Conservation (phyloP, 2,113 vertebrate species). For the Penelope pileata region DNA sequence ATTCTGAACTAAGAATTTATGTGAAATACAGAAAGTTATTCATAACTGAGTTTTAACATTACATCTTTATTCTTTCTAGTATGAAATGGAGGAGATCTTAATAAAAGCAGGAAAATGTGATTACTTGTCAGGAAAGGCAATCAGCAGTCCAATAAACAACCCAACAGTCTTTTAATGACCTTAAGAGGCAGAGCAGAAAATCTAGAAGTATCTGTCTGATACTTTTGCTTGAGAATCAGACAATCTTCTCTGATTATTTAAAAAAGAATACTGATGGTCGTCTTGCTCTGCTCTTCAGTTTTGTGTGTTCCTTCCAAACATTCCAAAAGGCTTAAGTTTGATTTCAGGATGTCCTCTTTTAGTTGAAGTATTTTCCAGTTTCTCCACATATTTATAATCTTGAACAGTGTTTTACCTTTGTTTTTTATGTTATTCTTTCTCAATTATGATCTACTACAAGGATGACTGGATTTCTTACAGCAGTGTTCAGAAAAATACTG, state of each 20-base stretch:
- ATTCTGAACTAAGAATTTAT: slow-evolving; percentile 7
- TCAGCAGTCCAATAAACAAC: neutral
- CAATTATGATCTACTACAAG: neutral
- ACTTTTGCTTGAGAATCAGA: neutral
- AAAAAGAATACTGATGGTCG: neutral
- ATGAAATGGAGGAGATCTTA: neutral
- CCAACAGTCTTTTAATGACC: neutral
- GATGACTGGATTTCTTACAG: neutral
- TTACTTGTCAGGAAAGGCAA: neutral
- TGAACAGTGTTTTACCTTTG: neutral
- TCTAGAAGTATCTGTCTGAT: neutral
- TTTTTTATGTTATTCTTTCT: neutral
- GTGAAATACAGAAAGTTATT: neutral
- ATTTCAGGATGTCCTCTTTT: neutral
- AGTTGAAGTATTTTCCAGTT: neutral
- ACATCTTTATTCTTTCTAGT: neutral
- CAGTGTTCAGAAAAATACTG: neutral
- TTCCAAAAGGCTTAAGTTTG: neutral
- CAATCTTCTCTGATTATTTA: neutral
- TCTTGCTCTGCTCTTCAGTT: neutral
- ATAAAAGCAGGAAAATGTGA: neutral
- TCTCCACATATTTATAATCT: neutral
- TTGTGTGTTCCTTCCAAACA: neutral
- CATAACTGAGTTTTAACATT: neutral
- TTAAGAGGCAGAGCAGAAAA: neutral